Percentiles rank a stretch among this genome's conserved stretches.
Conservation (phyloP, 1,140 invertebrate species). For the Drosophila trapezifrons region DNA sequence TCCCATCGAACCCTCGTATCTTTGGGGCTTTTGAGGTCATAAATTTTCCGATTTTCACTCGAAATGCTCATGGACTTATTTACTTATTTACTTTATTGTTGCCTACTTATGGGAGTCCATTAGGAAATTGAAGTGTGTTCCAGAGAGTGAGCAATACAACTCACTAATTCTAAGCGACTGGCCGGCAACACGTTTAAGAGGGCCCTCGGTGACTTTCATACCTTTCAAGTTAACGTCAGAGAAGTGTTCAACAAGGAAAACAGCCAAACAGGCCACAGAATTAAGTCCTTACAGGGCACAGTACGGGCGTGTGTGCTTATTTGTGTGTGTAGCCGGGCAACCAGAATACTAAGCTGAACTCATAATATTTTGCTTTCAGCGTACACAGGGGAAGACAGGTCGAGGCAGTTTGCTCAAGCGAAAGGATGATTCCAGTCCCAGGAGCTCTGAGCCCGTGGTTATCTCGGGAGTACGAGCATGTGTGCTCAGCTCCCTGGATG, state of each 20-base stretch:
- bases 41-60: conserved; percentile 19
- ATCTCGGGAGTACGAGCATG: conserved; percentile 12
- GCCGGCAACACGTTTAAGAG: background rate
- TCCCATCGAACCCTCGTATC: background rate
- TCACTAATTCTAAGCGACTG: background rate
- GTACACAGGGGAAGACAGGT: conserved; percentile 17
- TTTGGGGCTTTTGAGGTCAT: conserved; percentile 15
- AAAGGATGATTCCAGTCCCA: conserved; percentile 63
- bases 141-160: background rate
- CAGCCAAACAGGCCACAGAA: conserved; percentile 10
- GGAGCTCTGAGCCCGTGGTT: conserved; percentile 20
- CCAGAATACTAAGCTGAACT: conserved; percentile 38
- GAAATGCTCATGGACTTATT: conserved; percentile 6
- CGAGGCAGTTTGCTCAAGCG: conserved; percentile 50
- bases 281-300: conserved; percentile 10
- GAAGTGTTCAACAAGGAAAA: conserved; percentile 9
- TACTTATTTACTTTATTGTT: conserved; percentile 43
- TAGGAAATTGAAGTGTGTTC: background rate
- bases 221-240: conserved; percentile 14
- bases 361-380: conserved; percentile 62
- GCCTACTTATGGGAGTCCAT: conserved; percentile 44
- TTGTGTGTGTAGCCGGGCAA: conserved; percentile 13
- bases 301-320: background rate
- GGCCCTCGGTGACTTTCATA: conserved; percentile 17
- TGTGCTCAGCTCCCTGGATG: conserved; percentile 12